These are phyloP conservation scores for Archaeoteleia sp. DNA, from an alignment of 2,888 invertebrate genomes.

Conservation along the genomic window DNA sequence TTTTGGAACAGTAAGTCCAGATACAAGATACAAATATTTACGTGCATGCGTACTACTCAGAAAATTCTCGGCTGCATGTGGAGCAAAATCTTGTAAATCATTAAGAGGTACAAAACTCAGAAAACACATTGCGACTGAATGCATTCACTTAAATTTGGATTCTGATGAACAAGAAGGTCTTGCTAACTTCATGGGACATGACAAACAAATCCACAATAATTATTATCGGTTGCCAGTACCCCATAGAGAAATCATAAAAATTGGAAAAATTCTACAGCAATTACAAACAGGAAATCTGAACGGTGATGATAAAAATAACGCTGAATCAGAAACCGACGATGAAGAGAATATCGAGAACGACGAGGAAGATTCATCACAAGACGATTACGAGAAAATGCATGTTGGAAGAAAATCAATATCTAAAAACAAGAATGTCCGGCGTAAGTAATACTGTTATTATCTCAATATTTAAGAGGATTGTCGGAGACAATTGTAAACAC, in stretches of 20 bases:
- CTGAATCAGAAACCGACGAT: no score
- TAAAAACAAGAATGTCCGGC: no score
- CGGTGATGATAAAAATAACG: no score
- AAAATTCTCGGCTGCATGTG: conserved; percentile 54
- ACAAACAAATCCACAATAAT: conserved; percentile 36
- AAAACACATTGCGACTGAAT: conserved; percentile 52
- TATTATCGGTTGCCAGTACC: conserved; percentile 7
- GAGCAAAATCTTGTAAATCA: conserved; percentile 49
- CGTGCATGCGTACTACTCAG: conserved; percentile 56
- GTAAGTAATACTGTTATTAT: no score
- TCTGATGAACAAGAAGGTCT: conserved; percentile 18
- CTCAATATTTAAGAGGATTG: no score
- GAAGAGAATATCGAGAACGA: no score
- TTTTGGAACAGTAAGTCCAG: conserved; percentile 38
- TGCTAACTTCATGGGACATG: conserved; percentile 51
- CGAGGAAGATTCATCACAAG: no score
- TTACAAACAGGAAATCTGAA: no score
- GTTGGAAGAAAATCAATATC: no score
- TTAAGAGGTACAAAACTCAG: conserved; percentile 49
- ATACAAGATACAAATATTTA: conserved; percentile 41
- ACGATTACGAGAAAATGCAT: no score
- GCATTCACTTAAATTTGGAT: conserved; percentile 34
- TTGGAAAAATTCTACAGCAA: neutral
- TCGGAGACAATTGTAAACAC: no score
- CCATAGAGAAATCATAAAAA: neutral